Evolutionary conservation across 2,888 invertebrate genomes (phyloP), one percentile per base, ranked within the genome.

Genomic region (Drosophila parthenogenetica): DNA sequence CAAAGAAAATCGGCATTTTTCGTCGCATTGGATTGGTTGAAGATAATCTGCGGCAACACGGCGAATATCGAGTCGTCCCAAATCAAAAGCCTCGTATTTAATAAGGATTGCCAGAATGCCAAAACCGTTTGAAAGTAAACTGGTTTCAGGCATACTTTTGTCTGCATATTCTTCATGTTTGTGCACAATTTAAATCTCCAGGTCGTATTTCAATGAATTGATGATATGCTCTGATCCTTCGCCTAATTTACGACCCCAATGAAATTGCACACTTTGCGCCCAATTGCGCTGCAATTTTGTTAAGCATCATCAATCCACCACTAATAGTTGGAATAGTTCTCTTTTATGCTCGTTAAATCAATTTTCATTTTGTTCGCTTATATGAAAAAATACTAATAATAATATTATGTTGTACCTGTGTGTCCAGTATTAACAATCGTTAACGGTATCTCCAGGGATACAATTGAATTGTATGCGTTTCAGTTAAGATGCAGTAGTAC

Each of bases 181-280:
- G 89, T 95, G 95, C 0, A 96, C 95, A 51, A 95, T 92, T 89
- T 96, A 96, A 75, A 95, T 90, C 90, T 95, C 95, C 50, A 94
- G 87, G 8, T 94, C 93, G 77, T 92, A 94, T 51, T 94, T 94
- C n/a, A 53, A 60, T 3, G 71, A 69, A 37, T 87, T 73, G 14
- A 90, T 81, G 1, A 59, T 25, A 42, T 91, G 91, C 29, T 91
- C 91, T 0, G 96, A 95, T 16, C 96, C 96, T 11, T 10, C 25
- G 25, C 94, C 93, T 87, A 94, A 94, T 90, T 94, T 94, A 84
- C 93, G 94, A 3, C 94, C 92, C 96, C 96, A 96, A 91, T 96
- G 96, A 91, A 96, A 96, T 37, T 91, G 91, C 0, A 91, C 19
- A 46, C 25, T 29, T 29, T 29, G 14, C 5, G 14, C 10, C 5